A percentile compares a stretch with the other conserved stretches of the same genome.
These are phyloP conservation scores for Lysandra bellargus DNA, from an alignment of 2,888 invertebrate genomes.

Conservation along the genomic window DNA sequence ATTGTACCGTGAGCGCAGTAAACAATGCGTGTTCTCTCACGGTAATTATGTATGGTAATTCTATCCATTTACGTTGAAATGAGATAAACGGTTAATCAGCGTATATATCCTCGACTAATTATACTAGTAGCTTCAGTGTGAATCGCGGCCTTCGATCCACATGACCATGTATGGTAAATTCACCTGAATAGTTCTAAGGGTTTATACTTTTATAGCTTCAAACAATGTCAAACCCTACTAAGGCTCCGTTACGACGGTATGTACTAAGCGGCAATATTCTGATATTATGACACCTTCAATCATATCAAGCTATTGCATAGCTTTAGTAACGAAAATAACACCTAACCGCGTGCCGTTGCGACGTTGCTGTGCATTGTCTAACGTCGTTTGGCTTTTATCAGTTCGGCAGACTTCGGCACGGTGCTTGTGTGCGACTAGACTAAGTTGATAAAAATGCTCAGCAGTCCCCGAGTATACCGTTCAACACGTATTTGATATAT, in stretches of 20 bases:
- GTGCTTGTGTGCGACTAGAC: too few relatives aligned
- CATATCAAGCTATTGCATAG: too few relatives aligned
- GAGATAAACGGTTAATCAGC: conserved; percentile 38
- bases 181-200: conserved; percentile 42
- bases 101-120: conserved; percentile 39
- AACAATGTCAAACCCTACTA: conserved; percentile 25
- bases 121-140: conserved; percentile 39
- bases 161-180: conserved; percentile 39
- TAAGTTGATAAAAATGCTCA: too few relatives aligned
- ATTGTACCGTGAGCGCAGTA: background rate
- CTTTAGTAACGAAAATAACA: too few relatives aligned
- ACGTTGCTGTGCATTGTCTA: too few relatives aligned
- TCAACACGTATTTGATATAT: background rate
- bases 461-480: too few relatives aligned
- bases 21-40: conserved; percentile 2
- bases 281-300: too few relatives aligned
- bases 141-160: conserved; percentile 42
- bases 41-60: conserved; percentile 30
- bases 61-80: conserved; percentile 28
- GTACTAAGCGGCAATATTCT: background rate
- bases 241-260: background rate
- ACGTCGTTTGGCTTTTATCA: too few relatives aligned
- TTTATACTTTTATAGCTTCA: conserved; percentile 2
- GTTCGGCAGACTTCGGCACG: too few relatives aligned
- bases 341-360: too few relatives aligned